A percentile compares a stretch with the other conserved stretches of the same genome.
phyloP scores from a whole-genome alignment of 2,113 vertebrate genomes.

The Sinocyclocheilus rhinocerous region DNA sequence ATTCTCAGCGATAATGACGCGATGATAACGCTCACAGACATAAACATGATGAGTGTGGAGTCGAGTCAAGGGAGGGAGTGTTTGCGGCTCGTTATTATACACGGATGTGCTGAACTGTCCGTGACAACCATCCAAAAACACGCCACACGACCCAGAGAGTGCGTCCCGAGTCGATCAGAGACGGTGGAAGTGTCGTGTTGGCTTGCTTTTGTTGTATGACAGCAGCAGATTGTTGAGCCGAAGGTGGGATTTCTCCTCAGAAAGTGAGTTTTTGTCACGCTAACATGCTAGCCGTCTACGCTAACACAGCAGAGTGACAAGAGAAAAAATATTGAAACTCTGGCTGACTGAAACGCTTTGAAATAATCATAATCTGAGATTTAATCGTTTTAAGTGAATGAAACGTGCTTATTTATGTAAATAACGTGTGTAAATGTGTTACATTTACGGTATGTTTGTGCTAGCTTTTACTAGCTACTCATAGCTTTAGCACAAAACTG shows the following conservation, averaged over 20 bases:
- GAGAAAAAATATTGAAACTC: not conserved
- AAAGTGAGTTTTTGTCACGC: constrained; percentile 36
- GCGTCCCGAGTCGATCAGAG: not conserved
- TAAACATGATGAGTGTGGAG: not conserved
- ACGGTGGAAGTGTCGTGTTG: not conserved
- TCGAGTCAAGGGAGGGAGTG: constrained; percentile 14
- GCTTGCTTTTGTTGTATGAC: constrained; percentile 12
- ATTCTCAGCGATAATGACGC: not conserved
- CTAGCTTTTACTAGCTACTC: not conserved
- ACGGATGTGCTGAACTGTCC: constrained; percentile 24
- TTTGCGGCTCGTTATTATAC: constrained; percentile 3
- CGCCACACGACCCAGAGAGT: not conserved
- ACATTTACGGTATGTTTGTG: not conserved
- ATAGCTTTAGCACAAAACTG: not conserved
- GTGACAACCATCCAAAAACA: constrained; percentile 16
- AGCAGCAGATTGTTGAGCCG: not conserved
- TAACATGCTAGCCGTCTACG: constrained; percentile 9
- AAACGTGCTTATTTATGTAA: not conserved
- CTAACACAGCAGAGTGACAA: constrained; percentile 11
- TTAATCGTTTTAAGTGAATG: not conserved
- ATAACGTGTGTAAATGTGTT: not conserved
- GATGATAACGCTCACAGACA: not conserved
- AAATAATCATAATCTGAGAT: not conserved
- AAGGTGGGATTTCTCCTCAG: constrained; percentile 12
- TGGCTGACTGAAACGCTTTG: not conserved